Base-by-base conservation (phyloP, 2,113 vertebrate species). In the Phaethornis superciliosus region DNA sequence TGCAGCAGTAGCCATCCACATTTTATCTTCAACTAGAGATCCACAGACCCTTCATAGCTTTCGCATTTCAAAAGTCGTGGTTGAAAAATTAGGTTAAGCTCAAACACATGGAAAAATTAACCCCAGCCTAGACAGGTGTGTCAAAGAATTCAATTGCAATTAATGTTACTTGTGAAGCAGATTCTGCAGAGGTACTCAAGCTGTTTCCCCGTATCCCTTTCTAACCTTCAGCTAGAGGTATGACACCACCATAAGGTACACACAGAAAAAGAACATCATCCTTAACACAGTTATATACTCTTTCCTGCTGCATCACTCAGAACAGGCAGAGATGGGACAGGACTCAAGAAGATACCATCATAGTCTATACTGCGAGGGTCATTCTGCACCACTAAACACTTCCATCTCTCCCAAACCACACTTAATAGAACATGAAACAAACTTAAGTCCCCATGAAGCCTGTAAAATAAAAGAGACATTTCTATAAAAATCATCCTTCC, bases 101-200 rank as follows among this genome's bases (percentile, higher is more conserved):
- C 76, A 83, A 19, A 3, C 71, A 63, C 44, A 74, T 33, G 26
- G 33, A 96, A 56, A 94, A 91, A 30, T 40, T 69, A 88, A 94
- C 74, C 71, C 76, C 30, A 59, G 65, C 40, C 44, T 82, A 78
- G 28, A 68, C 9, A 89, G 23, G 5, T 4, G 37, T 5, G 21
- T 44, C 71, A 59, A 32, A 72, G 28, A 93, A 88, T 67, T n/a
- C 5, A 1, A 37, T 6, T 2, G 13, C 14, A 83, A 30, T n/a
- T 70, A n/a, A 63, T 4, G 5, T 33, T 47, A 74, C 17, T 69
- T 33, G 24, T 22, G 27, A 88, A 59, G 6, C 17, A 59, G 15
- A 69, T 44, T 65, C 63, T 62, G 27, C 3, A 85, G 15, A 72
- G 20, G 10, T 58, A n/a, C 24, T 76, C 12, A 68, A 62, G 24